phyloP scores from a whole-genome alignment of 2,888 invertebrate genomes.

The Cynaeus angustus region DNA sequence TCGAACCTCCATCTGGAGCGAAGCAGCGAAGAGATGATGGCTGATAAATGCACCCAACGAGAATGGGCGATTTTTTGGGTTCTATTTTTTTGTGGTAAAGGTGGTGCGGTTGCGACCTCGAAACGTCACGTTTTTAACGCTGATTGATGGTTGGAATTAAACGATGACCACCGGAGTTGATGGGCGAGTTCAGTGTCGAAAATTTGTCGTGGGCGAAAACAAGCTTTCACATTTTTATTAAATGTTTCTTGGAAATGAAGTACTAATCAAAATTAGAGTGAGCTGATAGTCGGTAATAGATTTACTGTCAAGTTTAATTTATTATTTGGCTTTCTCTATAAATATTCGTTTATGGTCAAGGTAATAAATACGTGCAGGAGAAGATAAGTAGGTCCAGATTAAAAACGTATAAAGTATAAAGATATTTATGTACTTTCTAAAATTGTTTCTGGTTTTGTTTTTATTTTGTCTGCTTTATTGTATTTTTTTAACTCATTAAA shows the following conservation, averaged over 20 bases:
- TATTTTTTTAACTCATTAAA: too few species aligned
- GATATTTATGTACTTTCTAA: too few species aligned
- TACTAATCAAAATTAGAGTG: too few species aligned
- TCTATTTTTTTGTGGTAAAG: constrained; percentile 15
- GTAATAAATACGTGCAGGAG: too few species aligned
- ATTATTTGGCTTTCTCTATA: too few species aligned
- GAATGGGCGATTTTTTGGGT: constrained; percentile 14
- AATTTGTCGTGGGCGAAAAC: constrained; percentile 1
- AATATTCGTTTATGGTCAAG: too few species aligned
- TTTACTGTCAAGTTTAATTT: too few species aligned
- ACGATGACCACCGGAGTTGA: constrained; percentile 44
- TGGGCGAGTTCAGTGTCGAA: constrained; percentile 5
- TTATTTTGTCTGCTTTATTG: too few species aligned
- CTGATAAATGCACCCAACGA: constrained; percentile 39
- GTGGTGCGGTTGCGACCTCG: constrained; percentile 27
- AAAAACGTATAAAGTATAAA: too few species aligned
- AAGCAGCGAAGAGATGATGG: constrained; percentile 34
- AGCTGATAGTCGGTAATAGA: too few species aligned
- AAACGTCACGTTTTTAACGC: constrained; percentile 39
- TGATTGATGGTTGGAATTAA: constrained; percentile 40
- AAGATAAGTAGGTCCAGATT: too few species aligned
- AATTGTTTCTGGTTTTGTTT: too few species aligned
- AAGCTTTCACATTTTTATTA: neutral
- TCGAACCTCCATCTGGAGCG: constrained; percentile 49
- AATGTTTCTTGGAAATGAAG: constrained; percentile 1